Base-by-base conservation (phyloP, 2,797 vertebrate genomes). In the Gymnoscopelus braueri region DNA sequence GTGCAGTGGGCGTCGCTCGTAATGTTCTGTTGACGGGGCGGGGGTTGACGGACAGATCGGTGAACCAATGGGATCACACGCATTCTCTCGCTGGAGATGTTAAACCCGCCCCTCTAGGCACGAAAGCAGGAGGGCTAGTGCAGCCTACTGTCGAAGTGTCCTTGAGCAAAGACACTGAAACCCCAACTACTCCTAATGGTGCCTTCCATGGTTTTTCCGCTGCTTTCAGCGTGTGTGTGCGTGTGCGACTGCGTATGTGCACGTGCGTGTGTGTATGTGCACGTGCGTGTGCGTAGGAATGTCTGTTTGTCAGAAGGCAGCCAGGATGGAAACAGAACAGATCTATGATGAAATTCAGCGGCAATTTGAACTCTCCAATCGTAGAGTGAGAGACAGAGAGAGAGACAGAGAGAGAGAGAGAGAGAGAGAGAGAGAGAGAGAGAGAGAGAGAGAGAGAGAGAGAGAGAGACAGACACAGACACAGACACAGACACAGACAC, bases 271-370 rank as follows among this genome's bases (percentile, higher is more conserved):
- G 48, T 65, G 72, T 67, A 63, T 72, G 19, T 19, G 19, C 19
- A 19, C 19, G 19, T 19, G 19, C 19, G 19, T 56, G 12, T 29
- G 48, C 65, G 72, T 67, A 60, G 79, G 49, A 72, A 24, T 74
- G 77, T 75, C 66, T 83, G 76, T 84, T 81, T 84, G 83, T 72
- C 72, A 74, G 76, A 75, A 87, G 74, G 81, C 87, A 86, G 84
- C 80, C 81, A 75, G 85, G 82, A 82, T 81, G 87, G 82, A 56
- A 68, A 47, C 72, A 80, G 67, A 84, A 72, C 50, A 67, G 83
- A 23, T 75, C 80, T 70, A 88, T 92, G 90, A 91, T 92, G 90
- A 89, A 90, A 90, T 81, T 84, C 81, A 60, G 74, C 65, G 83
- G 86, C 87, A 91, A 92, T 90, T 90, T 89, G 77, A 84, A 87